phyloP scores from a whole-genome alignment of 2,888 invertebrate genomes.

The Nomada hirtipes region DNA sequence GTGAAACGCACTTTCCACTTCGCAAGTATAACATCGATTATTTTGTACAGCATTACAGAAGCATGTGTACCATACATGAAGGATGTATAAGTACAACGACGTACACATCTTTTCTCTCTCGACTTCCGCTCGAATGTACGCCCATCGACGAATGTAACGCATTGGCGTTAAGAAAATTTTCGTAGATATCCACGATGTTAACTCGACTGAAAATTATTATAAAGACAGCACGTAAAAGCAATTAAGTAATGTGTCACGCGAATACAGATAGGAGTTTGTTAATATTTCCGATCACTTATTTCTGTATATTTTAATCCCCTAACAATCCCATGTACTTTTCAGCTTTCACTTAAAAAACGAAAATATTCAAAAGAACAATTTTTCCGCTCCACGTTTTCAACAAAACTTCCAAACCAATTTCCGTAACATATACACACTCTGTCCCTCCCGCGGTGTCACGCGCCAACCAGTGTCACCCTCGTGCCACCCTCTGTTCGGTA shows the following conservation, averaged over 20 bases:
- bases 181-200: neutral
- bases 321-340: too few relatives aligned
- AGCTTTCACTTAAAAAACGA: too few relatives aligned
- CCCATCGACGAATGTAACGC: neutral
- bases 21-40: slow-evolving; percentile 50
- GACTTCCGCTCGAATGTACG: slow-evolving; percentile 22
- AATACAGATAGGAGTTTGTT: too few relatives aligned
- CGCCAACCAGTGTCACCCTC: neutral
- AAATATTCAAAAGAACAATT: too few relatives aligned
- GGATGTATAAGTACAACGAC: neutral
- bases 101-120: slow-evolving; percentile 26
- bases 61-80: slow-evolving; percentile 1
- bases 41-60: slow-evolving; percentile 42
- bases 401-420: neutral
- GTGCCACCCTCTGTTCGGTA: neutral
- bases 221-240: too few relatives aligned
- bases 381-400: too few relatives aligned
- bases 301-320: too few relatives aligned
- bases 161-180: neutral
- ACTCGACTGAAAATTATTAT: neutral
- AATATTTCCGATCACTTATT: too few relatives aligned
- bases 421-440: neutral
- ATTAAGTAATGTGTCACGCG: too few relatives aligned
- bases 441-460: neutral
- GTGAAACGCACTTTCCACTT: slow-evolving; percentile 54